Conservation (phyloP, 2,888 invertebrate species). For the Drosophila kanekoi region DNA sequence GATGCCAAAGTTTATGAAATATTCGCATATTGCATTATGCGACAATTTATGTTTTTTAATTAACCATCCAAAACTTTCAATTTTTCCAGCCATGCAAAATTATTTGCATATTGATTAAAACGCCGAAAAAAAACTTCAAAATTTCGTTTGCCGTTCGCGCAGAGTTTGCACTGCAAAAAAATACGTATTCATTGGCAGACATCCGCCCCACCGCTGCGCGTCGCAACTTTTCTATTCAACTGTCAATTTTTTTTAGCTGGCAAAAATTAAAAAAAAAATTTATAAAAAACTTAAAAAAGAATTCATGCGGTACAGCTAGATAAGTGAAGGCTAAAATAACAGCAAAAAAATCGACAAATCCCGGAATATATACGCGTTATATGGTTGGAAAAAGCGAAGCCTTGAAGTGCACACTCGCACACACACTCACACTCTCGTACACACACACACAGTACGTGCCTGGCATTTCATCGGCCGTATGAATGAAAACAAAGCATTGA, state of each 20-base stretch:
- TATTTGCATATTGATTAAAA: slow-evolving; percentile 71
- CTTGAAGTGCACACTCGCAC: slow-evolving; percentile 59
- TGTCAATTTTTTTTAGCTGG: slow-evolving; percentile 74
- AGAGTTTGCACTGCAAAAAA: slow-evolving; percentile 8
- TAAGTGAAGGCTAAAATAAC: slow-evolving; percentile 31
- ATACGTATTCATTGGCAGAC: slow-evolving; percentile 10
- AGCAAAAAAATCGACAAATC: slow-evolving; percentile 28
- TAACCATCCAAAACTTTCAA: slow-evolving; percentile 62
- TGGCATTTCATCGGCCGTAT: slow-evolving; percentile 63
- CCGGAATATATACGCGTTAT: slow-evolving; percentile 21
- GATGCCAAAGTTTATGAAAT: slow-evolving; percentile 40
- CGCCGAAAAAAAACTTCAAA: slow-evolving; percentile 22
- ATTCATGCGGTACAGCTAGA: slow-evolving; percentile 28
- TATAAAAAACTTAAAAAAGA: slow-evolving; percentile 13
- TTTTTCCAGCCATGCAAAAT: slow-evolving; percentile 37
- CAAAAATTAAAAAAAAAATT: slow-evolving; percentile 19
- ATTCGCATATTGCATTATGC: slow-evolving; percentile 58
- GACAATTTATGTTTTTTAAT: slow-evolving; percentile 77
- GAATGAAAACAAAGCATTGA: slow-evolving; percentile 65
- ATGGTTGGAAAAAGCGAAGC: slow-evolving; percentile 50
- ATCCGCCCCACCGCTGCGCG: neutral
- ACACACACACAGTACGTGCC: slow-evolving; percentile 57
- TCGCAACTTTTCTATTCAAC: slow-evolving; percentile 55
- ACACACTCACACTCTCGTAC: slow-evolving; percentile 6
- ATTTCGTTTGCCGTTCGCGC: neutral